These are phyloP conservation scores for Aplodontia rufa DNA, from an alignment of 2,113 vertebrate genomes.

Conservation along the genomic window DNA sequence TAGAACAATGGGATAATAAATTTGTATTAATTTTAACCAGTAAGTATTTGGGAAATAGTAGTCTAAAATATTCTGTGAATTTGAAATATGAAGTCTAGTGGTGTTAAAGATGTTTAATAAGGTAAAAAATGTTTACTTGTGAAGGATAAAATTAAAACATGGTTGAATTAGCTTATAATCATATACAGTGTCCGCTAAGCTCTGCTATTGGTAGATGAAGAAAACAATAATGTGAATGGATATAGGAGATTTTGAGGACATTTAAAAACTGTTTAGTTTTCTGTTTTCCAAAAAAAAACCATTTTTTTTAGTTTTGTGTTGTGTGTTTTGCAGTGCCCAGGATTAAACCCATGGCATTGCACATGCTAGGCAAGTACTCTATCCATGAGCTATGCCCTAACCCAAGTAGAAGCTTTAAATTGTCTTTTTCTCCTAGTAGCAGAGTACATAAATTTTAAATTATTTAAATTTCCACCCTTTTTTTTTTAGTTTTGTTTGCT, in stretches of 20 bases:
- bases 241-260: not conserved
- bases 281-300: not conserved
- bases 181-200: not conserved
- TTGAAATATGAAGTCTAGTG: not conserved
- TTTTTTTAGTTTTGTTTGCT: constrained; percentile 1
- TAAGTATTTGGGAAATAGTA: not conserved
- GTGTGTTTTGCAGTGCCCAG: no score
- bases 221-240: not conserved
- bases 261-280: not conserved
- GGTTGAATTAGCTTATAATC: not conserved
- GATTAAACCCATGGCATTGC: not conserved
- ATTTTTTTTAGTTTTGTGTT: not conserved
- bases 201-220: not conserved
- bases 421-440: not conserved
- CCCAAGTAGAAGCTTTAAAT: not conserved
- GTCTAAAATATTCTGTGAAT: not conserved
- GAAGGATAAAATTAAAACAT: not conserved
- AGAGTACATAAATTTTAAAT: not conserved
- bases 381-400: not conserved
- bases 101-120: not conserved
- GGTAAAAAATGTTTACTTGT: not conserved
- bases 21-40: not conserved
- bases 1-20: not conserved
- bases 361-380: not conserved
- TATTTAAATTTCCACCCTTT: not conserved